These are phyloP conservation scores for Cerceris rybyensis DNA, from an alignment of 2,888 invertebrate species.

Conservation along the genomic window DNA sequence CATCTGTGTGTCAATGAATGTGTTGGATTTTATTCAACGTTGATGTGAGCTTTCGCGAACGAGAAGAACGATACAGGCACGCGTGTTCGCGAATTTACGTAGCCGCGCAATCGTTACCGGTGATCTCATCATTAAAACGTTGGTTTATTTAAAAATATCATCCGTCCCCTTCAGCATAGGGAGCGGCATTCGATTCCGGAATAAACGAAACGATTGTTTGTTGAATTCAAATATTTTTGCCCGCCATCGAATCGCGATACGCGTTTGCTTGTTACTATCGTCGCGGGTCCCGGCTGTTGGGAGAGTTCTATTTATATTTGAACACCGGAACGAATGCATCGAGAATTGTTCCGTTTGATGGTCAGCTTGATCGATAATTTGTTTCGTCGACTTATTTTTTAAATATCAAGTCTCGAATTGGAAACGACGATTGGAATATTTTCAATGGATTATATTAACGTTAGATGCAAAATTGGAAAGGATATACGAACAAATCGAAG, in stretches of 20 bases:
- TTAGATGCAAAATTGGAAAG: too few species aligned
- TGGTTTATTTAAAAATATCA: constrained; percentile 77
- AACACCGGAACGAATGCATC: background rate
- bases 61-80: too few species aligned
- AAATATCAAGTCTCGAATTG: background rate
- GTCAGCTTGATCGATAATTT: background rate
- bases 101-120: constrained; percentile 38
- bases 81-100: background rate
- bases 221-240: constrained; percentile 39
- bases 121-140: constrained; percentile 77
- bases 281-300: background rate
- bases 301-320: background rate
- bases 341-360: background rate
- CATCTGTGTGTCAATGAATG: constrained; percentile 13
- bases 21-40: background rate
- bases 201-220: constrained; percentile 65
- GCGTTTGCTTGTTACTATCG: background rate
- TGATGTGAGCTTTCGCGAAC: background rate
- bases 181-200: constrained; percentile 61
- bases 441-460: too few species aligned
- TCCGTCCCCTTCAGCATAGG: constrained; percentile 16
- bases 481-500: too few species aligned
- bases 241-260: background rate
- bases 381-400: background rate
- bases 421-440: background rate